Evolutionary conservation across 1,140 invertebrate genomes (phyloP), one percentile per base, ranked within the genome.

Genomic region (Belonocnema kinseyi): DNA sequence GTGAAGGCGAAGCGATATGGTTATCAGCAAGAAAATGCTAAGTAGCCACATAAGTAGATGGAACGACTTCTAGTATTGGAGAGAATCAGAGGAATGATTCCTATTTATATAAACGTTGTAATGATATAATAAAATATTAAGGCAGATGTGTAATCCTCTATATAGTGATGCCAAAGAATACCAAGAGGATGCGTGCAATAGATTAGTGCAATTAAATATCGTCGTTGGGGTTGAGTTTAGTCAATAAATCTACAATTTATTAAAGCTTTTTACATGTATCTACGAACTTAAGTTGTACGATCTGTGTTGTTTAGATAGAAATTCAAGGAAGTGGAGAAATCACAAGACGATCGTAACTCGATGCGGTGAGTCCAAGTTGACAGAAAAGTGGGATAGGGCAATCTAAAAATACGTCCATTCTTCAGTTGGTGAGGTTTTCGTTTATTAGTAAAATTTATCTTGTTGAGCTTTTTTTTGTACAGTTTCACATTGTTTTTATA

Each of bases 1-100:
- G 19, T 46, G 40, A 46, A 46, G 40, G 10, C 40, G 7, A 46
- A 46, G 40, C 40, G 40, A 46, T 46, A 46, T 46, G 10, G 6
- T 46, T 46, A 80, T 80, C 77, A 76, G 75, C 72, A 40, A 70
- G 54, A 77, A 80, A 80, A 72, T 73, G 75, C 72, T 80, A 77
- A 80, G 58, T 77, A 74, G 46, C 26, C 72, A 52, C 54, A 56
- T 54, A 58, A 33, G 74, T 73, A 77, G 73, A 53, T 19, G 58
- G 40, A 73, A 52, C 40, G 61, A 72, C 73, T 75, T 26, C 19
- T n/a, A n/a, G n/a, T 54, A 19, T 21, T 21, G 26, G 61, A 56
- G 58, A 70, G 16, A 71, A 74, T 51, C 74, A 76, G 56, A 14
- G 56, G 50, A 74, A 79, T 50, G 58, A 74, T 76, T 46, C 51